Evolutionary conservation across 2,888 invertebrate species (phyloP).

Genomic region (Tetragonula carbonaria): DNA sequence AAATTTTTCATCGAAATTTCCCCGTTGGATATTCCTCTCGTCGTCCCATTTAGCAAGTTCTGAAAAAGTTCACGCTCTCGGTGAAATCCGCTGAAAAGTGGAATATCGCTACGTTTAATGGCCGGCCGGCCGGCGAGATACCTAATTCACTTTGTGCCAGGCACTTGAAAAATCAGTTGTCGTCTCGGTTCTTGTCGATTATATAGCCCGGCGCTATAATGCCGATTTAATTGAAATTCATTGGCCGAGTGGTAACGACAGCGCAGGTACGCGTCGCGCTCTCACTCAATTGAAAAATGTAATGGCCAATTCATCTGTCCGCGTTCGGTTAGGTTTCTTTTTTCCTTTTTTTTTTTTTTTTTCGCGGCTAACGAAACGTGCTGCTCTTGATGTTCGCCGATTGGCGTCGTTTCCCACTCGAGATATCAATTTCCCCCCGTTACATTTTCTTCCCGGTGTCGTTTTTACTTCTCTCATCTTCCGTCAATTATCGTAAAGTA

Average conservation of each 20-base stretch:
- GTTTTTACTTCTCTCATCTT: not conserved
- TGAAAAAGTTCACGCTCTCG: not conserved
- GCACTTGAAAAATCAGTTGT: not conserved
- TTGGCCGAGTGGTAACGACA: not conserved
- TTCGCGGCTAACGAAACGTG: not conserved
- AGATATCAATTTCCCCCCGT: not conserved
- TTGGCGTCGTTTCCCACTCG: constrained; percentile 36
- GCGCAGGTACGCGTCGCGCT: not conserved
- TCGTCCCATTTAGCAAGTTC: not conserved
- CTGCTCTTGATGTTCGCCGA: not conserved
- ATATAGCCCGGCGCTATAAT: not conserved
- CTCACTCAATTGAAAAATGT: constrained; percentile 16
- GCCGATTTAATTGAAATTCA: constrained; percentile 22
- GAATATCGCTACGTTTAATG: not conserved
- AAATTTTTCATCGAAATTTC: not conserved
- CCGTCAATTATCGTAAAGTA: not conserved
- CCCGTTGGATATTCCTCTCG: not conserved
- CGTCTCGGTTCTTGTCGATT: not conserved
- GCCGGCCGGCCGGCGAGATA: not conserved
- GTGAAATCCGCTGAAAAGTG: not conserved
- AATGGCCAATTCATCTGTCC: constrained; percentile 6
- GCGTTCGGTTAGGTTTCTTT: not conserved
- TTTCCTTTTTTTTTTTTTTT: not conserved
- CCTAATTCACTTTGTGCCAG: not conserved
- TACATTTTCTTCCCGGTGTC: too few relatives aligned